Percentiles rank a stretch among this genome's conserved stretches.
Evolutionary conservation across 1,140 invertebrate genomes (phyloP).

Genomic region (Lasaia peninsularis): DNA sequence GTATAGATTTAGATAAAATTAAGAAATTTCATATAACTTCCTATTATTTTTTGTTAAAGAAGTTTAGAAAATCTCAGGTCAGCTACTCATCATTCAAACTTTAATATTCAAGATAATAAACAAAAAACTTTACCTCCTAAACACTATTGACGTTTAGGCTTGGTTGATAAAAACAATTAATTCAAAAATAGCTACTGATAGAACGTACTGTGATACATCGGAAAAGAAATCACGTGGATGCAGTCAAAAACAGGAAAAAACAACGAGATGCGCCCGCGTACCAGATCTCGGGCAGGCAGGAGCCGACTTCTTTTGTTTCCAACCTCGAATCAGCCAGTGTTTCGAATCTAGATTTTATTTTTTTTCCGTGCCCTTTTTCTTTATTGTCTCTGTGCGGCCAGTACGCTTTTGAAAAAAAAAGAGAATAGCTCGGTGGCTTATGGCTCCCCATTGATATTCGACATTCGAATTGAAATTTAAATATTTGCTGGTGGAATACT

Average conservation of each 20-base stretch:
- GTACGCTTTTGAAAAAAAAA: slow-evolving; percentile 49
- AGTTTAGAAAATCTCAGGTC: too few relatives aligned
- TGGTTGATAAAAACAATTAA: slow-evolving; percentile 34
- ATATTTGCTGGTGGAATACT: slow-evolving; percentile 68
- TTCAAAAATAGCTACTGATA: slow-evolving; percentile 64
- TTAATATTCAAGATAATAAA: too few relatives aligned
- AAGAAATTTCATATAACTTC: too few relatives aligned
- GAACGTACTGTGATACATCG: slow-evolving; percentile 69
- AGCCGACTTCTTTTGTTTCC: slow-evolving; percentile 72
- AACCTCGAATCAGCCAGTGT: slow-evolving; percentile 72
- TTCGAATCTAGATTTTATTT: slow-evolving; percentile 73
- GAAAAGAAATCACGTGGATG: slow-evolving; percentile 68
- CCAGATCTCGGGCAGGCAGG: slow-evolving; percentile 73
- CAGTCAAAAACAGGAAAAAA: slow-evolving; percentile 54
- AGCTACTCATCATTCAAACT: not conserved
- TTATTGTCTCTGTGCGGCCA: slow-evolving; percentile 70
- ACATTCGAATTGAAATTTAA: slow-evolving; percentile 76
- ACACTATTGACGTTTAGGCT: too few relatives aligned
- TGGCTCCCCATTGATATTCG: slow-evolving; percentile 76
- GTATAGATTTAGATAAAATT: too few relatives aligned
- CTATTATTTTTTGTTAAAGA: too few relatives aligned
- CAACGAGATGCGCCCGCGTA: slow-evolving; percentile 65
- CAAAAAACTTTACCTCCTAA: too few relatives aligned
- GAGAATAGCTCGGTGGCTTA: slow-evolving; percentile 68
- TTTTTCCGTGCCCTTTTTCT: slow-evolving; percentile 67